Base-by-base conservation (phyloP, 2,888 invertebrate genomes). In the Pachycephus smyrnensis region DNA sequence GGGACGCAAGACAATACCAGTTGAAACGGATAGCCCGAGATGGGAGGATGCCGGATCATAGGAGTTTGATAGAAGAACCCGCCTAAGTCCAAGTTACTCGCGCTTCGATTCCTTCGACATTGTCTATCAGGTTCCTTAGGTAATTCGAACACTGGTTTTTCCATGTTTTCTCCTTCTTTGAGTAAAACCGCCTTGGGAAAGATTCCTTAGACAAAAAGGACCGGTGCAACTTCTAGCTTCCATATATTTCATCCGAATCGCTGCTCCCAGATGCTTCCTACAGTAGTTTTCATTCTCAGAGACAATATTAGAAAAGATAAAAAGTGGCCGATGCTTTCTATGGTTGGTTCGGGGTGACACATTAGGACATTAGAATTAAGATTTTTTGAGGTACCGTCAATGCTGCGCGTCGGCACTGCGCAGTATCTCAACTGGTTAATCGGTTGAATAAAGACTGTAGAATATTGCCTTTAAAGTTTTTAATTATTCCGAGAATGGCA, bases 21-120 rank as follows among this genome's bases (percentile, higher is more conserved):
- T 81, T 88, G 88, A 88, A 89, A 89, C 86, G 87, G 87, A 89
- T 89, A 89, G 87, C 79, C 79, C 77, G 80, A 33, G 77, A 75
- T 11, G 12, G 69, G 80, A 79, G 73, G 73, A 76, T 40, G 40
- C 40, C 40, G 69, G 69, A 69, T 69, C 69, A 73, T 68, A 73
- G 69, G 69, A 69, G 69, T 69, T 69, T 69, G 69, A 69, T 69
- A 69, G 30, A 73, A 35, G 35, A 35, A 35, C 69, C 77, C 76
- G 77, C 77, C 55, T 80, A 73, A 79, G 31, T 79, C 79, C 79
- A 79, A 78, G 77, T 86, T 82, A 80, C 82, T 86, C 82, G 83
- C 84, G 83, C 82, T 82, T 85, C 80, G 82, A 77, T 87, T 87
- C 82, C 80, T 84, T 80, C 83, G 55, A 76, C 77, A 75, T 81